These are phyloP conservation scores for Scytalopus superciliaris DNA, from an alignment of 2,113 vertebrate genomes.

Conservation along the genomic window DNA sequence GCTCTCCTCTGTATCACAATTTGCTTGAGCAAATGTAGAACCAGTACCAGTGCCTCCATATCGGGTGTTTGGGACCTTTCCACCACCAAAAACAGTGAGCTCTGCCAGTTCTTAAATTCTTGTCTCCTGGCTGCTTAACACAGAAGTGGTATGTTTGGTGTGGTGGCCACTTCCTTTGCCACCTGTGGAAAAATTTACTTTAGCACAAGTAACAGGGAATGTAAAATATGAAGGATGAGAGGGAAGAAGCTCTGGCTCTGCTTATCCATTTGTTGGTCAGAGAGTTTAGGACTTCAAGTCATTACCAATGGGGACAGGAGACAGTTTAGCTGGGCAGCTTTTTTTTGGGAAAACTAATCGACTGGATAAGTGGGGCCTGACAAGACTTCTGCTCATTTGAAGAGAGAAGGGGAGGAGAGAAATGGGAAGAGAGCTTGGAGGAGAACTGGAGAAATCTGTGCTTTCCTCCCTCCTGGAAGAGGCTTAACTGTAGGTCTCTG, in stretches of 20 bases:
- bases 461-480: not conserved
- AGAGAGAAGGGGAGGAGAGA: not conserved
- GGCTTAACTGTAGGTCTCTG: not conserved
- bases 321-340: not conserved
- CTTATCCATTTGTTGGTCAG: not conserved
- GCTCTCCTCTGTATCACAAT: accelerated
- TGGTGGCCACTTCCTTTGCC: not conserved
- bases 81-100: not conserved
- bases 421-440: not conserved
- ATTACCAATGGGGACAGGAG: not conserved
- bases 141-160: not conserved
- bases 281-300: not conserved
- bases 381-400: not conserved
- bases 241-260: not conserved
- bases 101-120: not conserved
- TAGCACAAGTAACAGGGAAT: not conserved
- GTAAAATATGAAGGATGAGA: not conserved
- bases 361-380: not conserved
- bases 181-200: not conserved
- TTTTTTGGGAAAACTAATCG: not conserved
- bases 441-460: not conserved
- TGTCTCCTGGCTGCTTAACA: not conserved
- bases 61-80: not conserved
- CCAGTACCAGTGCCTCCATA: not conserved
- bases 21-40: not conserved